Evolutionary conservation across 1,140 invertebrate genomes (phyloP).

Genomic region (Thalassaphorura encarpata): DNA sequence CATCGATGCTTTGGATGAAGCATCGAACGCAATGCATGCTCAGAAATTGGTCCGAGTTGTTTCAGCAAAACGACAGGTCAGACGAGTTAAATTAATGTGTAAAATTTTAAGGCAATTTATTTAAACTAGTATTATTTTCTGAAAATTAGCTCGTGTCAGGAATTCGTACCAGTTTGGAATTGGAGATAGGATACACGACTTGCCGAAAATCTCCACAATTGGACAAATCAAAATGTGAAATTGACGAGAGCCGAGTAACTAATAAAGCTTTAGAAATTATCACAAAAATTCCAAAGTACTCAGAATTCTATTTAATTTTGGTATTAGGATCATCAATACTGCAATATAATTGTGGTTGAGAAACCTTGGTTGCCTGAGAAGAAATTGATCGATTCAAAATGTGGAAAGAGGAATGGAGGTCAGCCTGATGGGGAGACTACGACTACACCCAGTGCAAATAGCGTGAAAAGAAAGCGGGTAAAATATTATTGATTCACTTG

Average conservation of each 20-base stretch:
- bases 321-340: constrained; percentile 42
- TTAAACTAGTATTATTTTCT: not conserved
- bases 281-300: constrained; percentile 34
- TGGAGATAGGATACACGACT: constrained; percentile 31
- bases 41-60: constrained; percentile 30
- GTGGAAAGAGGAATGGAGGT: constrained; percentile 33
- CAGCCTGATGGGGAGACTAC: not conserved
- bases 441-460: not conserved
- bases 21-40: constrained; percentile 36
- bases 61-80: constrained; percentile 14
- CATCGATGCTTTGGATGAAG: constrained; percentile 36
- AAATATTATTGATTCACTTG: too few relatives aligned
- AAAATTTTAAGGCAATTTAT: constrained; percentile 5
- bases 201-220: constrained; percentile 25
- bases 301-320: constrained; percentile 42
- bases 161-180: constrained; percentile 32
- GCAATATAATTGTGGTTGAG: constrained; percentile 48
- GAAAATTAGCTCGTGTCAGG: constrained; percentile 20
- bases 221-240: constrained; percentile 14
- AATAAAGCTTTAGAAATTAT: not conserved
- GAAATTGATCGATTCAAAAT: constrained; percentile 27
- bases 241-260: constrained; percentile 21
- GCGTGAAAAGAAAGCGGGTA: too few relatives aligned
- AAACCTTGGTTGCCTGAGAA: constrained; percentile 47
- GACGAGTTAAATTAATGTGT: not conserved